A percentile compares a stretch with the other conserved stretches of the same genome.
These are phyloP conservation scores for Spea bombifrons DNA, from an alignment of 2,113 vertebrate species.

Conservation along the genomic window DNA sequence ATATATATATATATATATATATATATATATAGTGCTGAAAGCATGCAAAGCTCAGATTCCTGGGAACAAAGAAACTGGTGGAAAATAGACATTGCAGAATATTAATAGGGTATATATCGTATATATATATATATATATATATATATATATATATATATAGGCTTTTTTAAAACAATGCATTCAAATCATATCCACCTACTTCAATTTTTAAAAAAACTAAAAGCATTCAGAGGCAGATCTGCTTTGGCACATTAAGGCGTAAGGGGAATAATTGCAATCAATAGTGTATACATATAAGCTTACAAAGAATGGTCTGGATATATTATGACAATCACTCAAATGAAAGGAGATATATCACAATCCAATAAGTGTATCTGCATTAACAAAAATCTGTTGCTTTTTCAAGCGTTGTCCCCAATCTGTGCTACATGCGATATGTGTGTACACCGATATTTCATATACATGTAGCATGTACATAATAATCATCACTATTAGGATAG, in stretches of 20 bases:
- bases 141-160: too few relatives aligned
- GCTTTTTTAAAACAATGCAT: background rate
- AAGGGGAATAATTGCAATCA: conserved; percentile 19
- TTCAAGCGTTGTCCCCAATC: too few relatives aligned
- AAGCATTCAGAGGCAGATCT: conserved; percentile 7
- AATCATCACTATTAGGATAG: too few relatives aligned
- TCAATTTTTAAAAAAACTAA: conserved; percentile 8
- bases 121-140: too few relatives aligned
- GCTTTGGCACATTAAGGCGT: conserved; percentile 15
- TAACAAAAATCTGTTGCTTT: too few relatives aligned
- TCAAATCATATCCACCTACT: background rate
- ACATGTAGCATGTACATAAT: too few relatives aligned
- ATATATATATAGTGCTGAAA: too few relatives aligned
- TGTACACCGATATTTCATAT: too few relatives aligned
- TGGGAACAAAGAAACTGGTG: too few relatives aligned
- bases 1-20: too few relatives aligned
- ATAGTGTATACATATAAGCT: conserved; percentile 18
- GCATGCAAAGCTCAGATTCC: too few relatives aligned
- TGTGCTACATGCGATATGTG: too few relatives aligned
- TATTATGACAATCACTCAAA: conserved; percentile 2
- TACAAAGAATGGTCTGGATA: background rate
- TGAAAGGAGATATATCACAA: background rate
- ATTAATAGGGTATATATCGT: background rate
- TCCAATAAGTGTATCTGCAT: background rate
- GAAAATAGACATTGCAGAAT: background rate